Evolutionary conservation across 2,113 vertebrate species (phyloP), one percentile per base, ranked within the genome.

Genomic region (Genyomyrus donnyi): DNA sequence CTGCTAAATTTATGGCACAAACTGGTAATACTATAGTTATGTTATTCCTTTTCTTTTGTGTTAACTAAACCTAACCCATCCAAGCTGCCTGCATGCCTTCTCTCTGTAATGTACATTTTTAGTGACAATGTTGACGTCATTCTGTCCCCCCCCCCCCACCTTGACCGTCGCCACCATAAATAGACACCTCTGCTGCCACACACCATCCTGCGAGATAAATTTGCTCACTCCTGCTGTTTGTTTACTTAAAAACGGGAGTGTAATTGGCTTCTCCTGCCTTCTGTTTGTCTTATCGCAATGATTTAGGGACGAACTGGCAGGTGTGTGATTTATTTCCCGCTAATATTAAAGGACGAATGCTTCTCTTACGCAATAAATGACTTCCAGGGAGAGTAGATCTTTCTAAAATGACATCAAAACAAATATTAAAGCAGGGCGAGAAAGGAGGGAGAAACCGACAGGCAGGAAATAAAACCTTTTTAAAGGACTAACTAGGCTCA

Each of bases 1-100:
- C 98, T 98, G 98, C 98, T 99, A 99, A 98, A 99, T 99, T 99
- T 99, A 99, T 99, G 98, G 98, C 98, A 99, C 98, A 99, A 99
- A 99, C 98, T 99, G 98, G 98, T 99, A 99, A 99, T 99, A 98
- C 96, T 97, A 97, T 98, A 99, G 98, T 98, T 99, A 97, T 98
- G 95, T 97, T 97, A 95, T 96, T 96, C 96, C 95, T 95, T 96
- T 95, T 94, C 93, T 95, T 95, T 97, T 97, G 95, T 98, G 96
- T 97, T 97, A 98, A 97, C 95, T 98, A 98, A 98, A 96, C 96
- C 97, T 98, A 98, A 97, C 98, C 98, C 98, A 98, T 98, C 97
- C 96, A 96, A 97, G 95, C 95, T 97, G 97, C 97, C 96, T 99
- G 98, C 98, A 99, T 99, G 98, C 97, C 97, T 97, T 97, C 97